Percentiles rank a stretch among this genome's conserved stretches.
Conservation (phyloP, 2,888 invertebrate genomes). For the Schizotus pectinicornis region DNA sequence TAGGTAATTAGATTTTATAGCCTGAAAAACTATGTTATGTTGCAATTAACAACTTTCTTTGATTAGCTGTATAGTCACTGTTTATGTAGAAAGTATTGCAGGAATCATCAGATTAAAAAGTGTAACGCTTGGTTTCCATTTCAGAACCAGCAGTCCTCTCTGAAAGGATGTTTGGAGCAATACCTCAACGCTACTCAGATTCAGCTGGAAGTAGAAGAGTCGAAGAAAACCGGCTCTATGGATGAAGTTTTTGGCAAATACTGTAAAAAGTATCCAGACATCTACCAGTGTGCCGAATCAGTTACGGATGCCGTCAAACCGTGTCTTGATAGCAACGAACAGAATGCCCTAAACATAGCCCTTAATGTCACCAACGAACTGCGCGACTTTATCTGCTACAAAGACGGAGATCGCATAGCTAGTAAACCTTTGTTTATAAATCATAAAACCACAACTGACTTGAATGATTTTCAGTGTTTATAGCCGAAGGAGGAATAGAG, state of each 20-base stretch:
- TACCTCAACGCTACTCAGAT: slow-evolving; percentile 56
- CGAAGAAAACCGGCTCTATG: slow-evolving; percentile 62
- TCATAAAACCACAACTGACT: neutral
- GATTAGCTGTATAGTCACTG: too few species aligned
- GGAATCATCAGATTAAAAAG: too few species aligned
- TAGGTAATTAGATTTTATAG: too few species aligned
- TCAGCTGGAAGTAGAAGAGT: slow-evolving; percentile 59
- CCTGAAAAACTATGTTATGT: too few species aligned
- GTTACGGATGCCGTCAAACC: slow-evolving; percentile 56
- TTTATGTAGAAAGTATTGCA: too few species aligned
- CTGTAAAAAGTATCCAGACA: slow-evolving; percentile 57
- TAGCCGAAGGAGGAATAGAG: slow-evolving; percentile 62
- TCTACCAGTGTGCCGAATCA: slow-evolving; percentile 57
- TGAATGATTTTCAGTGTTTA: slow-evolving; percentile 60
- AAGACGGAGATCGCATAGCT: slow-evolving; percentile 65
- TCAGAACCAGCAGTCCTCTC: slow-evolving; percentile 25
- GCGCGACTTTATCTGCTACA: slow-evolving; percentile 61
- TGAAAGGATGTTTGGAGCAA: slow-evolving; percentile 51
- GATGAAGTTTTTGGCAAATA: slow-evolving; percentile 64
- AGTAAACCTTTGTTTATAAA: slow-evolving; percentile 58
- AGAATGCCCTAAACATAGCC: slow-evolving; percentile 55
- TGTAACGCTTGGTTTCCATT: neutral
- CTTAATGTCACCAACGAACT: slow-evolving; percentile 60
- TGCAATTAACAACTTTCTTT: too few species aligned
- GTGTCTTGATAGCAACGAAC: slow-evolving; percentile 60